These are phyloP conservation scores for Leuctra nigra DNA, from an alignment of 2,888 invertebrate genomes.

Conservation along the genomic window DNA sequence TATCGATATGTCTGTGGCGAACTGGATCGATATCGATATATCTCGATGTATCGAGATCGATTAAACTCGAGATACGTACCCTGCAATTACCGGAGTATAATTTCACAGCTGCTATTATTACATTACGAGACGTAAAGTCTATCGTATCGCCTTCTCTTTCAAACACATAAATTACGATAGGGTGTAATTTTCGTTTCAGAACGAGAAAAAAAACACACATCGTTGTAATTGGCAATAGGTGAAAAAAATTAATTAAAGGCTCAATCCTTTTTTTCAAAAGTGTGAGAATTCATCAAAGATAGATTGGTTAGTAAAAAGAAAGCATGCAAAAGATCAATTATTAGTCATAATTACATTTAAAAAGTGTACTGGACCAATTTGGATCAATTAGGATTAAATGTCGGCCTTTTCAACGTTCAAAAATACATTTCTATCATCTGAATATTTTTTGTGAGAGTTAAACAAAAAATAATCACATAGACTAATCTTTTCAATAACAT, in stretches of 20 bases:
- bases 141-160: background rate
- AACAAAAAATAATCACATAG: no score
- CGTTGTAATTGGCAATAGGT: constrained; percentile 8
- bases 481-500: no score
- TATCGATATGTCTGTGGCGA: background rate
- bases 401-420: no score
- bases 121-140: background rate
- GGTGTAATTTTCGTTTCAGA: background rate
- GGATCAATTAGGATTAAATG: no score
- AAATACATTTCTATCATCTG: no score
- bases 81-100: background rate
- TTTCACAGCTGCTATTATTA: constrained; percentile 7
- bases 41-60: background rate
- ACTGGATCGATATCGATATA: background rate
- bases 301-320: no score
- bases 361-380: no score
- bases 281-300: no score
- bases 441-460: no score
- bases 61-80: background rate
- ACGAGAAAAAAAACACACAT: background rate
- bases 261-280: constrained; percentile 1
- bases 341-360: no score
- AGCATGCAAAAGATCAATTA: no score
- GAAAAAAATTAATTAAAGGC: constrained; percentile 6
- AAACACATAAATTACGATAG: constrained; percentile 8